Evolutionary conservation across 2,888 invertebrate genomes (phyloP).

Genomic region (Callosobruchus maculatus): DNA sequence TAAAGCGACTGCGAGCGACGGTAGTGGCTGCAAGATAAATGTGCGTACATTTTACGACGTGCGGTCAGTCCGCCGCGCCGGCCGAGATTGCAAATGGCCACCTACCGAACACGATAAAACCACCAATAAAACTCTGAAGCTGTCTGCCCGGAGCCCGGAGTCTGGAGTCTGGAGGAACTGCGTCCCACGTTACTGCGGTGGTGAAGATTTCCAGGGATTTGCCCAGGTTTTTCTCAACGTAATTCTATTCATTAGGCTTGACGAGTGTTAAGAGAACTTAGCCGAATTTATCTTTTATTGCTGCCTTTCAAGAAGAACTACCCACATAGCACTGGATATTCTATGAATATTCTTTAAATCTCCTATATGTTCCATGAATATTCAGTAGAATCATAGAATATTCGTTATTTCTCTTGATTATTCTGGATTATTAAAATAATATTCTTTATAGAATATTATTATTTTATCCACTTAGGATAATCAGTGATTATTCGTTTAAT

Average conservation of each 20-base stretch:
- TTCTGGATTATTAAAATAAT: too few species aligned
- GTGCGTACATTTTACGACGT: constrained; percentile 30
- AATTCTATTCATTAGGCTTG: not conserved
- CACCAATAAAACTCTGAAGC: constrained; percentile 22
- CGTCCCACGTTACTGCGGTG: not conserved
- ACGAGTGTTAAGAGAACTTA: not conserved
- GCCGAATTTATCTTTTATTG: not conserved
- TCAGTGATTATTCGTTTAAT: too few species aligned
- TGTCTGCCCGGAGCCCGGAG: not conserved
- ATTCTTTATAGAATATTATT: too few species aligned
- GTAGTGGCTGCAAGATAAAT: constrained; percentile 19
- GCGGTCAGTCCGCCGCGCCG: constrained; percentile 19
- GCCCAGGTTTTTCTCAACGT: not conserved
- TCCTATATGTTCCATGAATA: too few species aligned
- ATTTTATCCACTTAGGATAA: too few species aligned
- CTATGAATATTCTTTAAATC: too few species aligned
- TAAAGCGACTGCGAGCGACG: not conserved
- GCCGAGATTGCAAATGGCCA: constrained; percentile 27
- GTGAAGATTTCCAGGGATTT: not conserved
- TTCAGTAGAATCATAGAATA: too few species aligned
- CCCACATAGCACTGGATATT: too few species aligned
- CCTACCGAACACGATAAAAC: constrained; percentile 19
- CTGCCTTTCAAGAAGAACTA: too few species aligned
- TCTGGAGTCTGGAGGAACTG: not conserved
- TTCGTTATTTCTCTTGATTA: too few species aligned